Conservation (phyloP, 1,140 invertebrate genomes). For the Drosophila lowei region DNA sequence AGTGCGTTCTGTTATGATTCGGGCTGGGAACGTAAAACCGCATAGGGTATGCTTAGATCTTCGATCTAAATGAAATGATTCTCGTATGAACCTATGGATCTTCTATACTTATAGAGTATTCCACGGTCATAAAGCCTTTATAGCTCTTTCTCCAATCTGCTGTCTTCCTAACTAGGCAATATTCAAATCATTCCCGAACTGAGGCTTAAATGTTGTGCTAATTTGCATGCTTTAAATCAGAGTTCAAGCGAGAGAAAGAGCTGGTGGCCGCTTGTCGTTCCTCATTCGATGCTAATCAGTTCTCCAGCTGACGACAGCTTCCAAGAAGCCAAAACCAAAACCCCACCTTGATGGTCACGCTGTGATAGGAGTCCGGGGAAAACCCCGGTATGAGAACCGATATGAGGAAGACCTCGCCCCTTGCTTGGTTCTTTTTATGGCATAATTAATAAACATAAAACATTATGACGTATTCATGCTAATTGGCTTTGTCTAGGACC, state of each 20-base stretch:
- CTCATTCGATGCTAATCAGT: slow-evolving; percentile 27
- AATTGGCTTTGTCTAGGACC: slow-evolving; percentile 48
- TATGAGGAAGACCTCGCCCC: slow-evolving; percentile 1
- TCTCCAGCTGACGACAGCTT: slow-evolving; percentile 42
- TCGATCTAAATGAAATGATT: too few relatives aligned
- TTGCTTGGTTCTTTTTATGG: slow-evolving; percentile 26
- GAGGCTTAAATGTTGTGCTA: slow-evolving; percentile 22
- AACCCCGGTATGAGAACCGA: slow-evolving; percentile 3
- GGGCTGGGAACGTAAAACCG: too few relatives aligned
- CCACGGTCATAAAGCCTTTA: not conserved
- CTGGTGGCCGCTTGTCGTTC: slow-evolving; percentile 13
- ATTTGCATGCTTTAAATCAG: slow-evolving; percentile 33
- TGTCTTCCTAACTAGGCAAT: slow-evolving; percentile 19
- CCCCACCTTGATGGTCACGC: slow-evolving; percentile 11
- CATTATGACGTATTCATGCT: slow-evolving; percentile 72
- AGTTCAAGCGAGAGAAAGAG: slow-evolving; percentile 17
- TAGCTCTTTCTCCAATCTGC: not conserved
- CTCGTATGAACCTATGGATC: too few relatives aligned
- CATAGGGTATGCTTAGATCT: too few relatives aligned
- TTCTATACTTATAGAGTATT: not conserved
- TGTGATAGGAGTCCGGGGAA: slow-evolving; percentile 5
- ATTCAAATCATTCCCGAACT: slow-evolving; percentile 33
- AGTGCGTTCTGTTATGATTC: too few relatives aligned
- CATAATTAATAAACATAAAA: slow-evolving; percentile 74
- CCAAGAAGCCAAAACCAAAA: slow-evolving; percentile 27